Evolutionary conservation across 2,888 invertebrate genomes (phyloP), one percentile per base, ranked within the genome.

Genomic region (Hemistola chrysoprasaria): DNA sequence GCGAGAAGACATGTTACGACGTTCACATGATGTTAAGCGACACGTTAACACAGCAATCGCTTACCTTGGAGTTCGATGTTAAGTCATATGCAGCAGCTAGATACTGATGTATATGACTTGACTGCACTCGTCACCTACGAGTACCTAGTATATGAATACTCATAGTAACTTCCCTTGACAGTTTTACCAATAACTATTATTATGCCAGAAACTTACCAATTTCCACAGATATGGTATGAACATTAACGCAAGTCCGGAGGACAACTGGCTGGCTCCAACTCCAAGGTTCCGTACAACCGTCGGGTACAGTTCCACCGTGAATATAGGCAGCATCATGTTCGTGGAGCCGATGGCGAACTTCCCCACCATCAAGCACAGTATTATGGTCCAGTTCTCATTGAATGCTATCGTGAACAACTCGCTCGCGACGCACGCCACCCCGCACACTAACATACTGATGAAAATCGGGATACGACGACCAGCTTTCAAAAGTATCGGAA

Each of bases 341-440:
- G 94, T 93, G 0, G 93, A 92, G 24, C 94, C 94, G 35, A 95
- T 93, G 11, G 93, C 92, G 61, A 95, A 95, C 81, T 95, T 95
- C 63, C 95, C 95, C 45, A 93, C 90, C 94, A 95, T 94, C 27
- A 94, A 90, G 54, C 94, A 91, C n/a, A 91, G 90, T 25, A 94
- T 93, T 75, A 92, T 92, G 29, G 93, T 67, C 94, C 93, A 94
- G 29, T 92, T 90, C 11, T 92, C 75, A 53, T 90, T 68, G 24
- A 86, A 82, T 1, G 90, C 80, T 41, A 90, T 78, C 37, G 91
- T 87, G 8, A 90, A 84, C 22, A 92, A 57, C 41, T 91, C 87
- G 53, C 91, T 91, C 30, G 90, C 91, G n/a, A 93, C 79, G 65
- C 95, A 95, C 7, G 94, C 93, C 3, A 93, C 58, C 4, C 95